Evolutionary conservation across 1,140 invertebrate genomes (phyloP).

Genomic region (Tetramorium parvispinum): DNA sequence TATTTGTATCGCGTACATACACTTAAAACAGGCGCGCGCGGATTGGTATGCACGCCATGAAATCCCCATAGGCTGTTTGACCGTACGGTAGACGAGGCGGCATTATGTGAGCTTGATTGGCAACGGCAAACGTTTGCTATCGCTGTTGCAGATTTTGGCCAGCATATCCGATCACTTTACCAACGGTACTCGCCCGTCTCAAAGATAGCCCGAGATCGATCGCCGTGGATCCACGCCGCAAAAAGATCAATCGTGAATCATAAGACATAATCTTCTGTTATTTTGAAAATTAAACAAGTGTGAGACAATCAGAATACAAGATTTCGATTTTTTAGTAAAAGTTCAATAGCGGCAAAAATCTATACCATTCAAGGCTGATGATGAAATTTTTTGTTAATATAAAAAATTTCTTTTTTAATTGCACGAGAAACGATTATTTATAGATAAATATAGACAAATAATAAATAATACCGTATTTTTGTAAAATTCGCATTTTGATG

Average conservation of each 20-base stretch:
- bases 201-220: conserved; percentile 23
- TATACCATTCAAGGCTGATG: too few relatives aligned
- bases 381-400: too few relatives aligned
- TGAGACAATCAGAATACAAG: neutral
- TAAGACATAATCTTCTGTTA: neutral
- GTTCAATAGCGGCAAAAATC: neutral
- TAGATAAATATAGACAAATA: too few relatives aligned
- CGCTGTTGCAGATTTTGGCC: conserved; percentile 65
- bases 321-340: neutral
- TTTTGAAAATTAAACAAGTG: neutral
- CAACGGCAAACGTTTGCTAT: conserved; percentile 84
- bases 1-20: conserved; percentile 32
- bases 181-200: conserved; percentile 19
- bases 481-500: too few relatives aligned
- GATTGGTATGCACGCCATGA: conserved; percentile 57
- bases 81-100: conserved; percentile 76
- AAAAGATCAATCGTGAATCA: conserved; percentile 1
- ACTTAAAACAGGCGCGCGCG: conserved; percentile 9
- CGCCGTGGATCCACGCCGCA: too few relatives aligned
- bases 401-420: too few relatives aligned
- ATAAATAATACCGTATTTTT: too few relatives aligned
- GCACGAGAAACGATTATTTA: too few relatives aligned
- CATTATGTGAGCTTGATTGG: conserved; percentile 85
- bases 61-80: conserved; percentile 83
- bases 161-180: conserved; percentile 55